Conservation (phyloP, 2,797 vertebrate species). For the Carcharodon carcharias region DNA sequence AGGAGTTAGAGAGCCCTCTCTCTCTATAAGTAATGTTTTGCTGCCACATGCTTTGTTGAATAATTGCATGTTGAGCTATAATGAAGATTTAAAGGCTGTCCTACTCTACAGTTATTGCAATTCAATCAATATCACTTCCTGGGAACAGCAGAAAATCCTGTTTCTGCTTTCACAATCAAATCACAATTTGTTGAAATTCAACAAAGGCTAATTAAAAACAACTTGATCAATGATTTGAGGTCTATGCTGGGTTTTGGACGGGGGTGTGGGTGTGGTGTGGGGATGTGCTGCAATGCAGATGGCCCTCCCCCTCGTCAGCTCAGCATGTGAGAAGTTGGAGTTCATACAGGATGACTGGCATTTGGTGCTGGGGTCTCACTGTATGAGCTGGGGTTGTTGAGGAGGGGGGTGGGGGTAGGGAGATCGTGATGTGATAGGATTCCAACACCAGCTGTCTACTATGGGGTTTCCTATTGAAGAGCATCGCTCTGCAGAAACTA, state of each 20-base stretch:
- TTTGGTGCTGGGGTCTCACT: conserved; percentile 44
- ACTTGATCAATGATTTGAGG: background rate
- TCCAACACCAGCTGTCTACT: background rate
- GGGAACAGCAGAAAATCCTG: background rate
- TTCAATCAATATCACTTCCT: conserved; percentile 23
- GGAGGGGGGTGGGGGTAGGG: conserved; percentile 40
- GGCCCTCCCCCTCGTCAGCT: background rate
- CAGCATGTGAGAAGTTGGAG: too few species aligned
- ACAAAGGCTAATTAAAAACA: background rate
- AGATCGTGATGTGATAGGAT: too few species aligned
- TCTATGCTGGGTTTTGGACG: too few species aligned
- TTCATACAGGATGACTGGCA: too few species aligned
- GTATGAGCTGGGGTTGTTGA: conserved; percentile 41
- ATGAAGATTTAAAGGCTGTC: conserved; percentile 9
- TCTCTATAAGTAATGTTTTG: background rate
- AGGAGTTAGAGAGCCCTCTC: background rate
- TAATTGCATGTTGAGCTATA: background rate
- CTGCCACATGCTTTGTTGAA: background rate
- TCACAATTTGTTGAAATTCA: background rate
- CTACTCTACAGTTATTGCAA: background rate
- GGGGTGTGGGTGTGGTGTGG: too few species aligned
- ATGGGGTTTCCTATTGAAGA: background rate
- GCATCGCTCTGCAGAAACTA: background rate
- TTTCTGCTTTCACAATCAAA: background rate
- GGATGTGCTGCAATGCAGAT: background rate